Percentiles rank a stretch among this genome's conserved stretches.
These are phyloP conservation scores for Elaphurus davidianus DNA, from an alignment of 2,113 vertebrate genomes.

Conservation along the genomic window DNA sequence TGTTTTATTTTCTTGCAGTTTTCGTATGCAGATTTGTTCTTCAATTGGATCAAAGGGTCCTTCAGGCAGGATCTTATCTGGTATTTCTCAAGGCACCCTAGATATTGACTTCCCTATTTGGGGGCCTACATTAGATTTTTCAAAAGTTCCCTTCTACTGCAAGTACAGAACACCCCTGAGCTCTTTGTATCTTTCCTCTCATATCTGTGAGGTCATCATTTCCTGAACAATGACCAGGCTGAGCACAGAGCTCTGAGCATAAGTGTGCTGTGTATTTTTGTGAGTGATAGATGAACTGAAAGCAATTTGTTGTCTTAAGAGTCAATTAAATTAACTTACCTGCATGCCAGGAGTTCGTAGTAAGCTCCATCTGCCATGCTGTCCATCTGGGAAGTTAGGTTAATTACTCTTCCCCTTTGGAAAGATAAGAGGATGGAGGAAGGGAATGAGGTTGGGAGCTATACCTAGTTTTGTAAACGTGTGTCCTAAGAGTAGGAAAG, in stretches of 20 bases:
- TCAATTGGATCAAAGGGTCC: not conserved
- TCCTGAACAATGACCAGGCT: not conserved
- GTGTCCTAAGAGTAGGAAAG: not conserved
- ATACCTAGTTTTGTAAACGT: not conserved
- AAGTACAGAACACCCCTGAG: not conserved
- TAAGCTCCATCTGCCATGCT: not conserved
- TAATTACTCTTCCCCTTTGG: not conserved
- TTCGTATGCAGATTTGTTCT: not conserved
- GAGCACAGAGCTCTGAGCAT: not conserved
- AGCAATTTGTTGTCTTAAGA: not conserved
- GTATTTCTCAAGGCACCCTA: not conserved
- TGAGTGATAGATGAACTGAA: constrained; percentile 2
- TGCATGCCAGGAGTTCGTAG: not conserved
- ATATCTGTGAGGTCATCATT: not conserved
- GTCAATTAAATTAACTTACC: constrained; percentile 1
- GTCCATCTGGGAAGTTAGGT: not conserved
- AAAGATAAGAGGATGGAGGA: not conserved
- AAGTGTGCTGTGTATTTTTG: not conserved
- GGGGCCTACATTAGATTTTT: not conserved
- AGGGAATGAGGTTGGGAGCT: not conserved
- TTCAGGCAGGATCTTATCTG: not conserved
- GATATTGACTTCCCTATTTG: not conserved
- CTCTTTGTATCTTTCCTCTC: not conserved
- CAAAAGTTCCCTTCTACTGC: not conserved
- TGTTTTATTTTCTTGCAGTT: not conserved